Conservation (phyloP, 2,797 vertebrate species). For the Coracias cyanogaster region DNA sequence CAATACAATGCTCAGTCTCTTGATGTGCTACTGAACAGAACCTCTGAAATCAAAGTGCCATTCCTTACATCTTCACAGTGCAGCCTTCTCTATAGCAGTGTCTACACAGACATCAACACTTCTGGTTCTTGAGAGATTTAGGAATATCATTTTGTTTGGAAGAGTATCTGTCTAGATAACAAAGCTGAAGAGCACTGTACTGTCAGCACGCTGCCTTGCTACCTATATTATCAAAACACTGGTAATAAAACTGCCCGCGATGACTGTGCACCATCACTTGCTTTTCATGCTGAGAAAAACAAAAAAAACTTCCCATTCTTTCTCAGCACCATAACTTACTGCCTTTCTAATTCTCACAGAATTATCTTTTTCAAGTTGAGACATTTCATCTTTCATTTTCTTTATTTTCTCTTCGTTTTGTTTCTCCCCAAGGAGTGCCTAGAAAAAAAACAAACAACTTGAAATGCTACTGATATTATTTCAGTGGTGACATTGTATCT, state of each 20-base stretch:
- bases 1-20: background rate
- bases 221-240: background rate
- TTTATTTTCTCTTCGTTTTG: conserved; percentile 88
- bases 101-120: background rate
- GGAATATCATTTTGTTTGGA: background rate
- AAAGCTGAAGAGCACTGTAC: background rate
- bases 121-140: background rate
- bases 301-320: background rate
- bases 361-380: conserved; percentile 86
- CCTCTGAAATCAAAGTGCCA: background rate
- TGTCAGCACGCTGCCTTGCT: background rate
- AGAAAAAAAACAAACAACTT: conserved; percentile 21
- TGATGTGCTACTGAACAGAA: fast-evolving
- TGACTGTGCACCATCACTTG: background rate
- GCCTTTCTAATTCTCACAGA: conserved; percentile 87
- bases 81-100: background rate
- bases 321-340: conserved; percentile 64
- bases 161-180: background rate
- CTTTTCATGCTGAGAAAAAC: background rate
- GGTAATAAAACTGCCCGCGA: background rate
- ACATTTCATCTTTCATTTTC: conserved; percentile 87
- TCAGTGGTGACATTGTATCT: background rate
- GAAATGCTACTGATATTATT: background rate
- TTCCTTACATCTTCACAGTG: background rate
- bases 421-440: conserved; percentile 90